A percentile compares a stretch with the other conserved stretches of the same genome.
Conservation (phyloP, 2,113 vertebrate species). For the Eidolon helvum region DNA sequence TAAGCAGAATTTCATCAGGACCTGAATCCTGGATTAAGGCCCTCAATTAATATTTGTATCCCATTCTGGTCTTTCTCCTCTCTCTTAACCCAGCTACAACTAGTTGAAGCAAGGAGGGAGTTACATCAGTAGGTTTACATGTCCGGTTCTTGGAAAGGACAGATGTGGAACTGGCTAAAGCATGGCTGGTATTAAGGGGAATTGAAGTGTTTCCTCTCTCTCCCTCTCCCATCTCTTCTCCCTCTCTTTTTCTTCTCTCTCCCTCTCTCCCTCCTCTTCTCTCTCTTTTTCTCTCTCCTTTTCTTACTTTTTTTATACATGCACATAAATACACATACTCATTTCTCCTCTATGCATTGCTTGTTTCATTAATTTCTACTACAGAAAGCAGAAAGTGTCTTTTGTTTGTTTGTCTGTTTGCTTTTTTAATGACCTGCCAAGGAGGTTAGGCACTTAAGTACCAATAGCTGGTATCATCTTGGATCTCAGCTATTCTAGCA, state of each 20-base stretch:
- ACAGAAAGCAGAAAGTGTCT: background rate
- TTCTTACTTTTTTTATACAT: background rate
- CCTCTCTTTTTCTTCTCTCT: background rate
- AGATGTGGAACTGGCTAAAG: background rate
- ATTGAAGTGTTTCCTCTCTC: background rate
- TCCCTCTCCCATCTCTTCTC: background rate
- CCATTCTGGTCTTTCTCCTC: background rate
- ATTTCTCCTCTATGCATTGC: background rate
- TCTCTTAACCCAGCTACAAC: background rate
- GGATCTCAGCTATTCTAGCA: background rate
- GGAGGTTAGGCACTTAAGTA: background rate
- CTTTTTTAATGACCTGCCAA: background rate
- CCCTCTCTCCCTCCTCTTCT: rapidly evolving
- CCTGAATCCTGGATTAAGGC: background rate
- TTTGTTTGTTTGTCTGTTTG: background rate
- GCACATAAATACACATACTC: background rate
- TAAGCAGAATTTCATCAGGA: background rate
- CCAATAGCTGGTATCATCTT: background rate
- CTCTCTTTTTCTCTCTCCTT: background rate
- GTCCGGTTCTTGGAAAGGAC: background rate
- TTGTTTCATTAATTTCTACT: background rate
- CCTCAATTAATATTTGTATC: background rate
- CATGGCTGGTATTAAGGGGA: background rate
- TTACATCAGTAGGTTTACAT: background rate
- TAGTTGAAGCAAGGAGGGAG: background rate